phyloP scores from a whole-genome alignment of 2,888 invertebrate species.

The Phortica okadai region DNA sequence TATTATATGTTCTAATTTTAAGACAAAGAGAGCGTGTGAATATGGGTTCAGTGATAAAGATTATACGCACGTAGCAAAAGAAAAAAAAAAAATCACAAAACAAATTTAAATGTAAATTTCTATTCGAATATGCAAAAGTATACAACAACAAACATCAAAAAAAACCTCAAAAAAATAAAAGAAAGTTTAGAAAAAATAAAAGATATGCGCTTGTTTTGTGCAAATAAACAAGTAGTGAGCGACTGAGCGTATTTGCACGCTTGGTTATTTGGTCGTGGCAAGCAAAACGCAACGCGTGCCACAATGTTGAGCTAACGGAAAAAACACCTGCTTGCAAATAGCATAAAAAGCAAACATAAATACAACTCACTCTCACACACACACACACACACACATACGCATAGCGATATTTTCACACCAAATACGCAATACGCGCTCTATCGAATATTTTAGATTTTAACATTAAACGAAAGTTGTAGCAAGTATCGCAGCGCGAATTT shows the following conservation, averaged over 20 bases:
- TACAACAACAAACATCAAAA: background rate
- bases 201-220: background rate
- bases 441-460: too few relatives aligned
- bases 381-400: conserved; percentile 6
- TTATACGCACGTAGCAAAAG: too few relatives aligned
- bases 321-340: conserved; percentile 4
- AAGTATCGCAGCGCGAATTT: too few relatives aligned
- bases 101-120: conserved; percentile 2
- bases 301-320: background rate
- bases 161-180: background rate
- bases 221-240: conserved; percentile 14
- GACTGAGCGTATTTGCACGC: conserved; percentile 12
- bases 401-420: background rate
- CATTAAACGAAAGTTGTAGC: too few relatives aligned
- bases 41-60: too few relatives aligned
- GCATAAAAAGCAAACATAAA: conserved; percentile 44
- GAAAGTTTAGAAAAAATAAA: background rate
- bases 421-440: too few relatives aligned
- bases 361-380: conserved; percentile 32
- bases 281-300: background rate
- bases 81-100: background rate
- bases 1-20: too few relatives aligned
- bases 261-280: background rate
- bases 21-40: too few relatives aligned
- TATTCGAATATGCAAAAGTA: background rate